Base-by-base conservation (phyloP, 2,113 vertebrate species). In the Oplegnathus fasciatus region DNA sequence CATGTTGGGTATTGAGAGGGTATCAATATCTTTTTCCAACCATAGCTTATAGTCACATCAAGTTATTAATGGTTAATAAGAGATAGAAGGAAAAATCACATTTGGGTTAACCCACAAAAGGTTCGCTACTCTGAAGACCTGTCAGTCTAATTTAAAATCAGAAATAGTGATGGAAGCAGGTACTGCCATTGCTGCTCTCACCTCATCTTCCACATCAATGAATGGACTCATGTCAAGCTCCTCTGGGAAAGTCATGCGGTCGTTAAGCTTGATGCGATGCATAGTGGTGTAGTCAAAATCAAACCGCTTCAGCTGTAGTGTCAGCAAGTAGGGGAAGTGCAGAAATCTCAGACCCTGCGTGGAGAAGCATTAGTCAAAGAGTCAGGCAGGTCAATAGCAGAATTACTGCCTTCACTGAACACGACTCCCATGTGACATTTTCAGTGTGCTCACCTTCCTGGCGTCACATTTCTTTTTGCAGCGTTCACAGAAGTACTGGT, bases 251-350 rank as follows among this genome's bases (percentile, higher is more conserved):
- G 97, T 97, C 98, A 99, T 99, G 77, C 98, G 97, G 90, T 99
- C 98, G 54, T 99, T 99, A 61, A 99, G 94, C 88, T 99, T 99
- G 93, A 99, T 99, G 84, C 98, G 97, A 93, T 99, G 98, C 98
- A 99, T 99, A 87, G 98, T 99, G 93, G 98, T 99, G 91, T 99
- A 99, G 96, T 99, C 98, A 32, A 99, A 99, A 94, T 99, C 98
- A 93, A 99, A 99, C 6, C 98, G 97, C 94, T 99, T 99, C 90
- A 99, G 95, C 90, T 99, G 98, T 58, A 99, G 94, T 0, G 98
- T 99, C 92, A 99, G 95, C 89, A 99, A 95, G 90, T 99, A 99
- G 0, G 98, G 98, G 55, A 99, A 98, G 94, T 99, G 98, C 91
- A 99, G 95, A 93, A 99, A 99, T 44, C 98, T 95, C 92, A 99